Base-by-base conservation (phyloP, 2,888 invertebrate genomes). In the Perizoma flavofasciatum region DNA sequence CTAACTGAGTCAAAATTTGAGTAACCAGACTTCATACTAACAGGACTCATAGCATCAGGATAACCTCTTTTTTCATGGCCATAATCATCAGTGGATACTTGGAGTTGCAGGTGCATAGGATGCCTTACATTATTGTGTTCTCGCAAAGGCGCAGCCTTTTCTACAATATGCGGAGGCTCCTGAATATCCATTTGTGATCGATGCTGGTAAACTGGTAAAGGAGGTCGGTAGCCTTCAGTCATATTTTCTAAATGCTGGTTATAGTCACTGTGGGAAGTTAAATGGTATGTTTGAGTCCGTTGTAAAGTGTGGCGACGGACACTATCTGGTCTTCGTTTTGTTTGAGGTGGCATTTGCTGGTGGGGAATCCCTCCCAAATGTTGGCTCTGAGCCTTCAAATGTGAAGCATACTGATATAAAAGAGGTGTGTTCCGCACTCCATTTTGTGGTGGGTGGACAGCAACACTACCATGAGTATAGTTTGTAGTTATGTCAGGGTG, bases 351-450 rank as follows among this genome's bases (percentile, higher is more conserved):
- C 68, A 82, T 73, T 70, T 86, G 89, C 62, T 88, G 91, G 65
- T 88, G 89, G 8, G 77, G 77, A 45, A 90, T 58, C 6, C 81
- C 86, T 55, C 85, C 86, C 57, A 92, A 77, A 74, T 92, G 92
- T 57, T 88, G 90, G 63, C 74, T 92, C 63, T 92, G 92, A 44
- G 92, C 87, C 74, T 91, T 92, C 52, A 92, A 77, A 64, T 92
- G 92, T 54, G 92, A 90, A 22, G 92, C 92, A 74, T 92, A 92
- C 66, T 92, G 92, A 63, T 92, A 92, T 10, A 92, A 63, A n/a
- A 92, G 69, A 35, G 92, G 92, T 40, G 86, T 86, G 39, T 83
- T 86, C 33, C 88, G 79, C 64, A 84, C 77, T 9, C 85, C 81
- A 73, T 88, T 88, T 10, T 78, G 85, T 6, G 77, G 67, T 11